A percentile compares a stretch with the other conserved stretches of the same genome.
Evolutionary conservation across 2,113 vertebrate genomes (phyloP).

Genomic region (Azemiops feae): DNA sequence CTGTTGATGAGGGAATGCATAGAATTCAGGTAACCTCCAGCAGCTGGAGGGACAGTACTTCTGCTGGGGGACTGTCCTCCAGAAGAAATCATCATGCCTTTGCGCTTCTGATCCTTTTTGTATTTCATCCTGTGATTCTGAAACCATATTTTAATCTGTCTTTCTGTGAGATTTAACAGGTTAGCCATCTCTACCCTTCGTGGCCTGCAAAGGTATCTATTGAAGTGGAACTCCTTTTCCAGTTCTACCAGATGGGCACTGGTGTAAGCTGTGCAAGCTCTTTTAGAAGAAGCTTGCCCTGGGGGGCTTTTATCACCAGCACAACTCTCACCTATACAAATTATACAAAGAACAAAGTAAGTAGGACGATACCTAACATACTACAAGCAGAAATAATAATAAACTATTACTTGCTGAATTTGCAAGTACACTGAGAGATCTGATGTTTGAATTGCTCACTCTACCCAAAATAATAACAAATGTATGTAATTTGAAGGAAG

Average conservation of each 20-base stretch:
- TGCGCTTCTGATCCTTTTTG: conserved; percentile 98
- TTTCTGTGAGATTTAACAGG: conserved; percentile 94
- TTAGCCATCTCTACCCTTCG: conserved; percentile 97
- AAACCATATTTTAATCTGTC: conserved; percentile 92
- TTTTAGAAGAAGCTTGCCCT: conserved; percentile 81
- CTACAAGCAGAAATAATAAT: conserved; percentile 2
- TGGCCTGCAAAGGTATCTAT: conserved; percentile 96
- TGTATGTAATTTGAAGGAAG: too few species aligned
- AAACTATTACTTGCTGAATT: background rate
- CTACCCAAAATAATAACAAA: too few species aligned
- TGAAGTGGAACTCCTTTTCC: conserved; percentile 50
- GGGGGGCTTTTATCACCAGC: conserved; percentile 95
- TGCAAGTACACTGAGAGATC: too few species aligned
- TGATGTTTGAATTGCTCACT: too few species aligned
- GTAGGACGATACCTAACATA: conserved; percentile 15
- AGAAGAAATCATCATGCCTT: conserved; percentile 94
- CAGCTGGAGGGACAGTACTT: conserved; percentile 83
- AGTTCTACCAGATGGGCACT: background rate
- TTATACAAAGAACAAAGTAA: conserved; percentile 73
- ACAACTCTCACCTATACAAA: conserved; percentile 91
- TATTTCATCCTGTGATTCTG: conserved; percentile 96
- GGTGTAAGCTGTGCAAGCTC: background rate
- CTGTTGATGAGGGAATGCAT: conserved; percentile 98
- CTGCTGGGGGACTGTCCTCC: conserved; percentile 91
- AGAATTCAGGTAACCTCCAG: conserved; percentile 90